phyloP scores from a whole-genome alignment of 2,113 vertebrate genomes.

The Podilymbus podiceps region DNA sequence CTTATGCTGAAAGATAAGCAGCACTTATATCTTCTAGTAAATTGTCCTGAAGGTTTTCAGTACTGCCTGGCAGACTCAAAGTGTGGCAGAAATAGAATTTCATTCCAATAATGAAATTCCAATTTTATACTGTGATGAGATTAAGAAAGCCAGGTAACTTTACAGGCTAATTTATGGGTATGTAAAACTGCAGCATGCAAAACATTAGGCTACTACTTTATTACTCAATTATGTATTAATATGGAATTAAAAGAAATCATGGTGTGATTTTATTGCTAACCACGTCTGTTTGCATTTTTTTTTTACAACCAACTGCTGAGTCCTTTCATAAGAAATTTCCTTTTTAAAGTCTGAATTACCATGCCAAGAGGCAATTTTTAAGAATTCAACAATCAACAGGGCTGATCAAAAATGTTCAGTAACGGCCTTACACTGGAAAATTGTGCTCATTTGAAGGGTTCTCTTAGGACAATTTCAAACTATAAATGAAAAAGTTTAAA shows the following conservation, averaged over 20 bases:
- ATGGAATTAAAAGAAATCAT: constrained; percentile 44
- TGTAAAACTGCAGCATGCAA: constrained; percentile 8
- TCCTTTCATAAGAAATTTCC: constrained; percentile 21
- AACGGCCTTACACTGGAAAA: background rate
- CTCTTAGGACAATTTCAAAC: background rate
- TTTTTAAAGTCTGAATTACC: background rate
- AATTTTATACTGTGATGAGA: constrained; percentile 18
- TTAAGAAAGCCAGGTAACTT: constrained; percentile 15
- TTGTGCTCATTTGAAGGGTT: background rate
- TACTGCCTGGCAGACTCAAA: background rate
- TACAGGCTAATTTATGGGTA: background rate
- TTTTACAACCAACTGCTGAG: constrained; percentile 28
- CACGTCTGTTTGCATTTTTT: constrained; percentile 29
- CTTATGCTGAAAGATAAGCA: background rate
- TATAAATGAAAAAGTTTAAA: background rate
- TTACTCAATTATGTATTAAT: constrained; percentile 61
- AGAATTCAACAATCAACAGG: background rate
- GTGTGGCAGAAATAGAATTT: background rate
- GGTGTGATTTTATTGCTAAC: constrained; percentile 29
- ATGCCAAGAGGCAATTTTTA: background rate
- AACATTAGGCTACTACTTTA: constrained; percentile 22
- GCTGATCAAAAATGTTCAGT: background rate
- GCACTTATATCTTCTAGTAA: background rate
- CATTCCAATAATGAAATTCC: constrained; percentile 1
- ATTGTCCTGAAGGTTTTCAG: background rate